Evolutionary conservation across 2,113 vertebrate genomes (phyloP), one percentile per base, ranked within the genome.

Genomic region (Lasiurus cinereus): DNA sequence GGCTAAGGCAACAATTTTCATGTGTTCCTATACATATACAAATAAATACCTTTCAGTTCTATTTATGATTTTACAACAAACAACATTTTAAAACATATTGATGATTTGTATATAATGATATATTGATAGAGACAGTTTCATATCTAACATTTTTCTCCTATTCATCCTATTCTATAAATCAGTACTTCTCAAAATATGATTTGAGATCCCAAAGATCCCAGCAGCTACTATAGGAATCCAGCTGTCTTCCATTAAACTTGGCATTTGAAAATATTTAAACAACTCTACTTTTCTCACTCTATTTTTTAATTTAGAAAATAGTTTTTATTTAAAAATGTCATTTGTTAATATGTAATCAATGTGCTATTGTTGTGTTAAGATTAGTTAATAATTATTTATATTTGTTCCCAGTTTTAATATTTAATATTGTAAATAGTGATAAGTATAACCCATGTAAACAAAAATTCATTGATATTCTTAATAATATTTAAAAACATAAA

Each of bases 381-480:
- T 89, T 48, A 73, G 14, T 64, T 85, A 76, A 39, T 74, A 74
- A 21, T 36, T 87, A 78, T 33, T 52, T 86, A 74, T 39, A 39
- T 3, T 50, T 91, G 31, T 64, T 86, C 31, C 90, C 48, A 39
- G 39, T 77, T 89, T 79, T 79, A 83, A 76, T 69, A 86, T 90
- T 10, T 59, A 70, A 33, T 88, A 59, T n/a, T 90, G 3, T 84
- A 90, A 70, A 83, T 59, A 76, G 7, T 82, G 14, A 36, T 29
- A 80, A 80, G 1, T 24, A 62, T 78, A 89, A 64, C 18, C 16
- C 24, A 77, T 10, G 72, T 59, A n/a, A 83, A 21, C 14, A n/a
- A 92, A 80, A 72, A 67, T 86, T 94, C 4, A 69, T 52, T 95
- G 67, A 31, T 24, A 52, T 85, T 85, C 46, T 88, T 70, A 73